Evolutionary conservation across 23 tunicate species (phyloP).

Genomic region (Trididemnum clinides): DNA sequence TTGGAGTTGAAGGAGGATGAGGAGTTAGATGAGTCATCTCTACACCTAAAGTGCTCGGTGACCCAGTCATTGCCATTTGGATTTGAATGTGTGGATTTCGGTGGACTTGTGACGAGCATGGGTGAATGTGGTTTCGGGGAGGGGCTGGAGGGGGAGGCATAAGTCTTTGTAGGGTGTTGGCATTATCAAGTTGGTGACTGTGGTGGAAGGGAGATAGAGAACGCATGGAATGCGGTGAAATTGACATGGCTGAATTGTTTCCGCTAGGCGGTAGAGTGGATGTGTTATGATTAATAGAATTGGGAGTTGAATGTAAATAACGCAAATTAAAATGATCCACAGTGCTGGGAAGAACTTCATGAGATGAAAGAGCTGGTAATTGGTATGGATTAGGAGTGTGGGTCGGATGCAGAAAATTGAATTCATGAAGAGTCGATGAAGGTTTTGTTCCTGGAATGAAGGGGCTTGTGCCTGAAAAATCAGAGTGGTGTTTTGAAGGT

Average conservation of each 20-base stretch:
- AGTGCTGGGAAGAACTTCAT: neutral
- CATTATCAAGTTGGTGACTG: neutral
- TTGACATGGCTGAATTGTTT: too few species aligned
- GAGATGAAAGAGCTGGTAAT: neutral
- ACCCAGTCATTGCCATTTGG: neutral
- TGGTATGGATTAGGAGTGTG: neutral
- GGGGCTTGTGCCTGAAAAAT: neutral
- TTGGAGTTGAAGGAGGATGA: conserved; percentile 39
- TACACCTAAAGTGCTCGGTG: neutral
- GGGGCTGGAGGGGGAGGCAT: conserved; percentile 90
- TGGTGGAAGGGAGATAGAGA: neutral
- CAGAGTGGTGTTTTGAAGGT: neutral
- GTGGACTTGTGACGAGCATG: neutral
- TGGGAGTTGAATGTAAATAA: neutral
- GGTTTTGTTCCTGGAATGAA: neutral
- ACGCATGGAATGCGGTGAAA: neutral
- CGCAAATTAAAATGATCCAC: neutral
- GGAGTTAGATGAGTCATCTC: neutral
- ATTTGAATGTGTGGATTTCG: conserved; percentile 21
- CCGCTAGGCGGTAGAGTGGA: neutral
- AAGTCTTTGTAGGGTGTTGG: conserved; percentile 31
- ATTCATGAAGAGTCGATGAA: neutral
- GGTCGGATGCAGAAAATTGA: neutral
- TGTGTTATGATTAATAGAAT: neutral
- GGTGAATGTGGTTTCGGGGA: neutral